Evolutionary conservation across 2,888 invertebrate genomes (phyloP).

Genomic region (Leistus spinibarbis): DNA sequence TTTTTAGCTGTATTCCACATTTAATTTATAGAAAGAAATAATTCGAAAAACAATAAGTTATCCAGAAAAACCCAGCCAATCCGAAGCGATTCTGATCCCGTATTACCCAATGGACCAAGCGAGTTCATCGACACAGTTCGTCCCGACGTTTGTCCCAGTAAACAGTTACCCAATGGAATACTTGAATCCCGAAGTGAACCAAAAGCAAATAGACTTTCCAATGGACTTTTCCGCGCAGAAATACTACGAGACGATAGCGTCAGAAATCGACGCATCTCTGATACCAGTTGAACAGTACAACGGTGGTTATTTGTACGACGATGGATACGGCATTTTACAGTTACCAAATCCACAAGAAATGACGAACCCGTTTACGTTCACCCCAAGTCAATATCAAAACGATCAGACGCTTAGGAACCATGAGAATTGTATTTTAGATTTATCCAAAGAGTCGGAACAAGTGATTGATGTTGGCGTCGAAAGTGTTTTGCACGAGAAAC

Average conservation of each 20-base stretch:
- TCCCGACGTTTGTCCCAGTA: background rate
- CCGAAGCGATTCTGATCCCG: background rate
- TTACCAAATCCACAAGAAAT: constrained; percentile 19
- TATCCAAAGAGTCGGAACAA: constrained; percentile 15
- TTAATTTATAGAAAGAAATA: background rate
- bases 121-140: background rate
- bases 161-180: constrained; percentile 15
- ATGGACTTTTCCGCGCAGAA: constrained; percentile 28
- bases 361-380: background rate
- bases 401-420: background rate
- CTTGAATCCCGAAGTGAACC: background rate
- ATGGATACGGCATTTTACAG: constrained; percentile 13
- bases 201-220: constrained; percentile 20
- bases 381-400: constrained; percentile 13
- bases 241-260: constrained; percentile 27
- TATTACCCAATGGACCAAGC: background rate
- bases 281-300: constrained; percentile 10
- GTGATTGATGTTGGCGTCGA: constrained; percentile 8
- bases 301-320: constrained; percentile 17
- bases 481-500: constrained; percentile 6
- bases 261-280: constrained; percentile 9
- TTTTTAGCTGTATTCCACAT: background rate
- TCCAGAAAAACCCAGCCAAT: background rate
- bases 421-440: constrained; percentile 25
- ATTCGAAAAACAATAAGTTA: background rate